phyloP scores from a whole-genome alignment of 2,888 invertebrate genomes.

The Torymus texanus region DNA sequence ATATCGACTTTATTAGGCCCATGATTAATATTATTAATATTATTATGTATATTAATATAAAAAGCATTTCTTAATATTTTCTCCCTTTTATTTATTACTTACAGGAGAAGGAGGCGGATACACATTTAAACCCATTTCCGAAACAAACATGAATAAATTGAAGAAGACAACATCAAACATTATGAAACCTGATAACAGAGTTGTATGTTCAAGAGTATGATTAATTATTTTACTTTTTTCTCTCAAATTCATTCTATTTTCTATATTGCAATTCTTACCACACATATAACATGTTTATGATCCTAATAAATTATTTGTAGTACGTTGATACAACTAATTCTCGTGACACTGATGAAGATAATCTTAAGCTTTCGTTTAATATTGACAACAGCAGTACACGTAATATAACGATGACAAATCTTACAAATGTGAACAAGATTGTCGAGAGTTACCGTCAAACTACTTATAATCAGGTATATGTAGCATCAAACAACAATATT shows the following conservation, averaged over 20 bases:
- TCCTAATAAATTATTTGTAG: conserved; percentile 12
- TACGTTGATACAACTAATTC: conserved; percentile 14
- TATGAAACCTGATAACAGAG: conserved; percentile 9
- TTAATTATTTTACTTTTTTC: background rate
- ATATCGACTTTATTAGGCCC: too few species aligned
- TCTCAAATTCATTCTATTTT: background rate
- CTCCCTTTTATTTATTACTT: conserved; percentile 11
- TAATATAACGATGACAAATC: conserved; percentile 19
- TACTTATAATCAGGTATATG: conserved; percentile 18
- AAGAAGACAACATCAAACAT: conserved; percentile 24
- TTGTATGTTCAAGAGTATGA: conserved; percentile 30
- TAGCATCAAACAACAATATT: background rate
- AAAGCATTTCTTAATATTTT: too few species aligned
- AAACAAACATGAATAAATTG: conserved; percentile 23
- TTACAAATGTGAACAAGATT: background rate
- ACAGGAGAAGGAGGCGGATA: conserved; percentile 31
- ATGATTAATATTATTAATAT: too few species aligned
- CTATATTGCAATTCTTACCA: background rate
- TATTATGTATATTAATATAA: too few species aligned
- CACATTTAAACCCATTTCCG: conserved; percentile 28
- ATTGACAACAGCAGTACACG: background rate
- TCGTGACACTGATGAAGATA: conserved; percentile 19
- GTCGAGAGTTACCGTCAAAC: background rate
- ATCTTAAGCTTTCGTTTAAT: background rate
- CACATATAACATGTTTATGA: too few species aligned